A percentile compares a stretch with the other conserved stretches of the same genome.
Evolutionary conservation across 2,888 invertebrate species (phyloP).

Genomic region (Drosophila subquinaria): DNA sequence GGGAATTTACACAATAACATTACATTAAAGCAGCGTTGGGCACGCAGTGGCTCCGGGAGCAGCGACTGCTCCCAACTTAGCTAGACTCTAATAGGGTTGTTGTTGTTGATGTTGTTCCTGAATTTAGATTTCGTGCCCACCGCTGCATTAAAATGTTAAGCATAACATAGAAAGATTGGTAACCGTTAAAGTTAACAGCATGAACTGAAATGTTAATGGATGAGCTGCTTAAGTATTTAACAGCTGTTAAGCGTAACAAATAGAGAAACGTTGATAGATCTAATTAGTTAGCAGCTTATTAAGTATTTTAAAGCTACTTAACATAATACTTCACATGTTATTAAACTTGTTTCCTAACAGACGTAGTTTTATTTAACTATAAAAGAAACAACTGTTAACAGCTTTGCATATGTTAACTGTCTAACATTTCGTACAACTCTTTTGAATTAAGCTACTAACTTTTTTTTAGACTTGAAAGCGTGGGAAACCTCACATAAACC

Average conservation of each 20-base stretch:
- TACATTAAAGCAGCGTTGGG: too few species aligned
- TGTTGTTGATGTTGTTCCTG: too few species aligned
- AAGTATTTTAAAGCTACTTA: neutral
- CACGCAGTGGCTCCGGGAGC: too few species aligned
- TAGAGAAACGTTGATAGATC: neutral
- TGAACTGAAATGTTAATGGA: neutral
- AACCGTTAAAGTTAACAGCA: neutral
- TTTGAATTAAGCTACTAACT: slow-evolving; percentile 2
- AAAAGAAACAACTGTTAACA: neutral
- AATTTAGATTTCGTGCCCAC: too few species aligned
- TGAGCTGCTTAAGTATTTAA: neutral
- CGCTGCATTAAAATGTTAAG: neutral
- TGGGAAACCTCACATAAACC: slow-evolving; percentile 11
- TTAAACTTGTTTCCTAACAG: neutral
- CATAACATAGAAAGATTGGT: neutral
- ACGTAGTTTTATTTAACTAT: too few species aligned
- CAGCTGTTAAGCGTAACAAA: neutral
- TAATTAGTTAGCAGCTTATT: neutral
- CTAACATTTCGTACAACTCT: slow-evolving; percentile 6
- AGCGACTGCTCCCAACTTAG: too few species aligned
- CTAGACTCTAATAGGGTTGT: too few species aligned
- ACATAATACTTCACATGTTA: neutral
- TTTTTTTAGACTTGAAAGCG: slow-evolving; percentile 16
- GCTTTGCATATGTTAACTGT: slow-evolving; percentile 3
- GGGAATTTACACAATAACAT: too few species aligned